Percentiles rank a stretch among this genome's conserved stretches.
Conservation (phyloP, 2,113 vertebrate genomes). For the Scartelaos histophorus region DNA sequence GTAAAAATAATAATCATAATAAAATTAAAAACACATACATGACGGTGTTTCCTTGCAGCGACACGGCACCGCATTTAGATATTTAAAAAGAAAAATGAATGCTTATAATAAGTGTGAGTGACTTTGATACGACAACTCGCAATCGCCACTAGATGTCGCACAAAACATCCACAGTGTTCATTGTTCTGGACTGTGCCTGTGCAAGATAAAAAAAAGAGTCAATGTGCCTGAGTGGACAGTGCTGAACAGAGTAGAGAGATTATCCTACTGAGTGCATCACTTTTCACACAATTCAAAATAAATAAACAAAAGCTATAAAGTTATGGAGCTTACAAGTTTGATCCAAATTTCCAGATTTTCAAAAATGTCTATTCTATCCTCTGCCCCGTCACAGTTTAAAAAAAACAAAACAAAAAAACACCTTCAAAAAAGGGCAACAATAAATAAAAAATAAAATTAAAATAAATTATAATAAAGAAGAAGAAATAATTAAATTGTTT, state of each 20-base stretch:
- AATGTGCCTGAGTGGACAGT: not conserved
- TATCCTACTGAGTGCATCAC: not conserved
- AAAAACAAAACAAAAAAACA: not conserved
- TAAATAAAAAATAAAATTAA: no score
- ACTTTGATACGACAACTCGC: constrained; percentile 18
- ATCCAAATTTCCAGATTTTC: not conserved
- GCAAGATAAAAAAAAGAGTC: no score
- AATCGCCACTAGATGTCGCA: constrained; percentile 48
- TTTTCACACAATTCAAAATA: not conserved
- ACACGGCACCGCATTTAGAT: not conserved
- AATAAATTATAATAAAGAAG: no score
- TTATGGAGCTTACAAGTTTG: not conserved
- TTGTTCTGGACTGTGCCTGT: not conserved
- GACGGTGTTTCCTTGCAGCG: not conserved
- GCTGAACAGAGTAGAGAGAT: not conserved
- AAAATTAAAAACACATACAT: not conserved
- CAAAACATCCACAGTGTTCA: constrained; percentile 16
- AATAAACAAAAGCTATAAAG: not conserved
- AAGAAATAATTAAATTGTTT: no score
- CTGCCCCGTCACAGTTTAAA: not conserved
- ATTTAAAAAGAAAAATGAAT: not conserved
- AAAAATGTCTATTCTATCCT: not conserved
- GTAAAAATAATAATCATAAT: not conserved
- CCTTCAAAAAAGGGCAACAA: not conserved
- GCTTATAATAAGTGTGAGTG: not conserved